These are phyloP conservation scores for Ceratoteleas bidentatus DNA, from an alignment of 1,140 invertebrate species.

Conservation along the genomic window DNA sequence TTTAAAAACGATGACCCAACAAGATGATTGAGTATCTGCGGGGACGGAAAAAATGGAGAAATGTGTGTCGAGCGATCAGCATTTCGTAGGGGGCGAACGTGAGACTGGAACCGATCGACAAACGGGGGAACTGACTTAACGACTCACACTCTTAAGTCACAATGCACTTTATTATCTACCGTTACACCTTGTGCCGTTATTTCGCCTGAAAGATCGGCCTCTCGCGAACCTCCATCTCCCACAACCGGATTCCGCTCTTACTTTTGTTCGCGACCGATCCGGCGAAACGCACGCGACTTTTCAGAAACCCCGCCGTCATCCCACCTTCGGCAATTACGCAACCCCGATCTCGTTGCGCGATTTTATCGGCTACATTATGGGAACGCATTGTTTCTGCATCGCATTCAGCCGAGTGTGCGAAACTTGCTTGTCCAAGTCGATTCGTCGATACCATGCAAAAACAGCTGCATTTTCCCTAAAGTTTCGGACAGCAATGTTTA, in stretches of 20 bases:
- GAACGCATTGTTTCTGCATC: constrained; percentile 22
- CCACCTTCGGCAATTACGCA: constrained; percentile 49
- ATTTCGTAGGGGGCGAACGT: constrained; percentile 5
- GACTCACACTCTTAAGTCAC: constrained; percentile 43
- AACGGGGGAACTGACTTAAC: constrained; percentile 42
- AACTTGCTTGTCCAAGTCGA: too few relatives aligned
- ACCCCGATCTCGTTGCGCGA: constrained; percentile 29
- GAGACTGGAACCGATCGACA: constrained; percentile 27
- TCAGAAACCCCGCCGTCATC: constrained; percentile 50
- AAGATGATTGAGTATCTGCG: too few relatives aligned
- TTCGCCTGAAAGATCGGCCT: constrained; percentile 68
- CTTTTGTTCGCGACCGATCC: constrained; percentile 67
- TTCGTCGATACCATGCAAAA: too few relatives aligned
- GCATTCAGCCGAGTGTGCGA: too few relatives aligned
- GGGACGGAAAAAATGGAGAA: neutral
- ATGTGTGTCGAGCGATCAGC: neutral
- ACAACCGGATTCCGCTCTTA: constrained; percentile 70
- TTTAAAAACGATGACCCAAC: too few relatives aligned
- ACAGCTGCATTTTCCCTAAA: too few relatives aligned
- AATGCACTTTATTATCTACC: constrained; percentile 68
- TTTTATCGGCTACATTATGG: constrained; percentile 31
- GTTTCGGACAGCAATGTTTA: too few relatives aligned
- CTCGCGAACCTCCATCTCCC: constrained; percentile 69
- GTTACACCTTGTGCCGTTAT: constrained; percentile 71
- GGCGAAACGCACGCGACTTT: constrained; percentile 59